Percentiles rank a stretch among this genome's conserved stretches.
Evolutionary conservation across 2,888 invertebrate genomes (phyloP).

Genomic region (Drosophila kanekoi): DNA sequence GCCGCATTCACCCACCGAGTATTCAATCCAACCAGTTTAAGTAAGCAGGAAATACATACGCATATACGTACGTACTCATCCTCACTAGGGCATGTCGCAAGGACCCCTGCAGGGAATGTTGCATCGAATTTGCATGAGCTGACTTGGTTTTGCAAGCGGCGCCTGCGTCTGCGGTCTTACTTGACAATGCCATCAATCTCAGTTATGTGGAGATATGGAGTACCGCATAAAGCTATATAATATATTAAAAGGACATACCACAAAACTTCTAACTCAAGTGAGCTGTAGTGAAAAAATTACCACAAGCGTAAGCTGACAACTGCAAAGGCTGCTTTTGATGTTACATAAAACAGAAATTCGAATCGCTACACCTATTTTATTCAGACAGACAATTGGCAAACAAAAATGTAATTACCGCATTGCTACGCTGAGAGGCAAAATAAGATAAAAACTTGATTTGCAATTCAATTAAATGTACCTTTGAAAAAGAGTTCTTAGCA

Average conservation of each 20-base stretch:
- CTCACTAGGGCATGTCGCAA: not conserved
- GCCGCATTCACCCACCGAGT: not conserved
- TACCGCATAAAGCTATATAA: not conserved
- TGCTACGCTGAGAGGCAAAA: not conserved
- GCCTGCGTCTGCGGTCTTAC: slow-evolving; percentile 10
- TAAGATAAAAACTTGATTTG: not conserved
- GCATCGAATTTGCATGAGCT: slow-evolving; percentile 13
- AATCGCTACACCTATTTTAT: too few species aligned
- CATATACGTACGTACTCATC: not conserved
- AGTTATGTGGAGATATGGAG: not conserved
- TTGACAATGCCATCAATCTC: slow-evolving; percentile 20
- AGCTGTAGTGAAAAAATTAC: not conserved
- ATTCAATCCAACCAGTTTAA: slow-evolving; percentile 4
- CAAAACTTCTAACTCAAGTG: too few species aligned
- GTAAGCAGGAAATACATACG: not conserved
- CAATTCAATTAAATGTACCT: too few species aligned
- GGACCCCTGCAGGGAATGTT: slow-evolving; percentile 14
- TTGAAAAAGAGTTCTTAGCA: too few species aligned
- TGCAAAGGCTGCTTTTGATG: too few species aligned
- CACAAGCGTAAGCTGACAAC: not conserved
- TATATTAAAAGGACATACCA: not conserved
- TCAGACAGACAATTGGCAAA: not conserved
- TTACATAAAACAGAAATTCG: too few species aligned
- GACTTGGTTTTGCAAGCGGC: not conserved
- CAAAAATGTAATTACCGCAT: not conserved